Conservation (phyloP, 1,140 invertebrate genomes). For the Meloidogyne floridensis region DNA sequence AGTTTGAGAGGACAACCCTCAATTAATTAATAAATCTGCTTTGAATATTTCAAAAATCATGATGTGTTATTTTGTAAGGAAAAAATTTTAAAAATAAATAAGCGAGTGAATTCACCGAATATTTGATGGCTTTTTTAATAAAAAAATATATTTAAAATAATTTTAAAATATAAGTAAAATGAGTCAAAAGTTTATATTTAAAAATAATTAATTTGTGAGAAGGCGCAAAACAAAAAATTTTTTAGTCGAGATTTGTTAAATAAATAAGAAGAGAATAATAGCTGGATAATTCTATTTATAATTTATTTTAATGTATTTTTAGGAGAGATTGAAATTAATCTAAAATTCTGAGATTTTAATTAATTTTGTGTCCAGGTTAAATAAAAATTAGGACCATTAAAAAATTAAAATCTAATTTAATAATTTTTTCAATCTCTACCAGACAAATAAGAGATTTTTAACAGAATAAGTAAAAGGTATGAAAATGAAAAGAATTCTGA, state of each 20-base stretch:
- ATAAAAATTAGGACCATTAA: too few species aligned
- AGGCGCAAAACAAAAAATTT: constrained; percentile 7
- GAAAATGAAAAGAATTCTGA: too few species aligned
- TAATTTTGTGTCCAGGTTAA: too few species aligned
- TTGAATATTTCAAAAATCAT: too few species aligned
- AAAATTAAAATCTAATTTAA: too few species aligned
- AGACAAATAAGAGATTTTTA: too few species aligned
- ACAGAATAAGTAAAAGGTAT: too few species aligned
- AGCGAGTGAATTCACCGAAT: neutral
- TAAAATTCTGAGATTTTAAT: too few species aligned
- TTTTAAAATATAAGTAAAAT: neutral
- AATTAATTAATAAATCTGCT: too few species aligned
- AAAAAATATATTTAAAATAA: neutral
- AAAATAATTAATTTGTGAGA: neutral
- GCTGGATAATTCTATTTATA: neutral
- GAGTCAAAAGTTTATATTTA: neutral
- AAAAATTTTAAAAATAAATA: neutral
- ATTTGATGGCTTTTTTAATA: neutral
- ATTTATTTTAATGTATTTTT: neutral
- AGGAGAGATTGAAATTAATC: neutral
- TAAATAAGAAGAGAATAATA: neutral
- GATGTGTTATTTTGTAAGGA: too few species aligned
- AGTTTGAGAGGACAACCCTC: too few species aligned
- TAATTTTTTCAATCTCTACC: too few species aligned
- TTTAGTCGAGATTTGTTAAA: constrained; percentile 13